A percentile compares a stretch with the other conserved stretches of the same genome.
phyloP scores from a whole-genome alignment of 2,888 invertebrate genomes.

The Meteorus colon region DNA sequence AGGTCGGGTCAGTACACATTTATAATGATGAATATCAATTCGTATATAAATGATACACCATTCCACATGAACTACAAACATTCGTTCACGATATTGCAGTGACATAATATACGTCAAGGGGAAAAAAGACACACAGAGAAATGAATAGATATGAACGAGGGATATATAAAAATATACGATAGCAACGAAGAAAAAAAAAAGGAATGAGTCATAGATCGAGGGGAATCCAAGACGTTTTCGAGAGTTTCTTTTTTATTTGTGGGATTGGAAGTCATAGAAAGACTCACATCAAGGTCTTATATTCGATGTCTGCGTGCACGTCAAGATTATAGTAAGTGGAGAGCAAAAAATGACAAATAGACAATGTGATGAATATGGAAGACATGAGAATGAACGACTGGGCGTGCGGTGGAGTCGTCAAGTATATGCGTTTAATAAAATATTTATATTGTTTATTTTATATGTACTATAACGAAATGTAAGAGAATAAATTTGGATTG shows the following conservation, averaged over 20 bases:
- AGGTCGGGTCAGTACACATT: conserved; percentile 66
- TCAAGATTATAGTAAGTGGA: conserved; percentile 12
- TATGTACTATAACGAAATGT: neutral
- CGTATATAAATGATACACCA: conserved; percentile 61
- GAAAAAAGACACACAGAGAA: conserved; percentile 53
- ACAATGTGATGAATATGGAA: neutral
- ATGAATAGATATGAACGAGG: conserved; percentile 38
- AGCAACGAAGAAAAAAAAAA: conserved; percentile 16
- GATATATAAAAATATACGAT: conserved; percentile 31
- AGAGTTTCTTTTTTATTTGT: conserved; percentile 7
- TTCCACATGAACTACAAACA: conserved; percentile 71
- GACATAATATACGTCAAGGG: conserved; percentile 48
- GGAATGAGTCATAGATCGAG: conserved; percentile 36
- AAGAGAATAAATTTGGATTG: neutral
- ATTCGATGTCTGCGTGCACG: conserved; percentile 25
- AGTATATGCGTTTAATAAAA: neutral
- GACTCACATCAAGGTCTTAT: neutral
- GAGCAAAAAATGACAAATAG: conserved; percentile 27
- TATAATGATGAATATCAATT: conserved; percentile 10
- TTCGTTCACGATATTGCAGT: neutral
- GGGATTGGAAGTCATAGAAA: neutral
- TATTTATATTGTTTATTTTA: neutral
- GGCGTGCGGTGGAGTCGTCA: neutral
- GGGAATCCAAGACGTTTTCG: conserved; percentile 40
- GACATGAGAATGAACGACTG: neutral